Percentiles rank a stretch among this genome's conserved stretches.
These are phyloP conservation scores for Atractosteus spatula DNA, from an alignment of 2,113 vertebrate genomes.

Conservation along the genomic window DNA sequence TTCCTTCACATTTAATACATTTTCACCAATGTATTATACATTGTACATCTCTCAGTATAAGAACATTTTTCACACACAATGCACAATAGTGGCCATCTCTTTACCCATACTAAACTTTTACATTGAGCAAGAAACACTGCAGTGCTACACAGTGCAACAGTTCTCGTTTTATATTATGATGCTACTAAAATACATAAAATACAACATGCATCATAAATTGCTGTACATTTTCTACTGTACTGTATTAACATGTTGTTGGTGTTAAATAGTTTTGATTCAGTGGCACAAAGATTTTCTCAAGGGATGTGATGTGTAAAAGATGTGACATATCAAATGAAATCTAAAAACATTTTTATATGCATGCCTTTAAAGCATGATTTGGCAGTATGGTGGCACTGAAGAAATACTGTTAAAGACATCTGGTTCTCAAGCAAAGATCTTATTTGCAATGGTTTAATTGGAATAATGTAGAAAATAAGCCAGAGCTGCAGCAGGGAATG, in stretches of 20 bases:
- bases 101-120: neutral
- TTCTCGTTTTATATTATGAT: neutral
- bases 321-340: conserved; percentile 20
- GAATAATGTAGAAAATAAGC: conserved; percentile 75
- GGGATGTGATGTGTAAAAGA: neutral
- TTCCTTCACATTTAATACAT: conserved; percentile 6
- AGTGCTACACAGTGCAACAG: neutral
- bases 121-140: neutral
- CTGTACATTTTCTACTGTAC: neutral
- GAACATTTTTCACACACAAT: conserved; percentile 4
- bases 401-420: conserved; percentile 36
- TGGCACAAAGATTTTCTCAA: conserved; percentile 13
- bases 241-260: neutral
- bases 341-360: conserved; percentile 28
- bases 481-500: conserved; percentile 57
- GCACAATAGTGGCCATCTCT: neutral
- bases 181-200: conserved; percentile 4
- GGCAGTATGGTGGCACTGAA: conserved; percentile 31
- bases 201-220: conserved; percentile 4
- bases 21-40: conserved; percentile 4
- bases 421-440: conserved; percentile 48
- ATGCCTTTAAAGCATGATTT: conserved; percentile 37
- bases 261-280: neutral
- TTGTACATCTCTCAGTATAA: neutral
- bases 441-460: conserved; percentile 63